Percentiles rank a stretch among this genome's conserved stretches.
Conservation (phyloP, 2,113 vertebrate species). For the Numenius arquata region DNA sequence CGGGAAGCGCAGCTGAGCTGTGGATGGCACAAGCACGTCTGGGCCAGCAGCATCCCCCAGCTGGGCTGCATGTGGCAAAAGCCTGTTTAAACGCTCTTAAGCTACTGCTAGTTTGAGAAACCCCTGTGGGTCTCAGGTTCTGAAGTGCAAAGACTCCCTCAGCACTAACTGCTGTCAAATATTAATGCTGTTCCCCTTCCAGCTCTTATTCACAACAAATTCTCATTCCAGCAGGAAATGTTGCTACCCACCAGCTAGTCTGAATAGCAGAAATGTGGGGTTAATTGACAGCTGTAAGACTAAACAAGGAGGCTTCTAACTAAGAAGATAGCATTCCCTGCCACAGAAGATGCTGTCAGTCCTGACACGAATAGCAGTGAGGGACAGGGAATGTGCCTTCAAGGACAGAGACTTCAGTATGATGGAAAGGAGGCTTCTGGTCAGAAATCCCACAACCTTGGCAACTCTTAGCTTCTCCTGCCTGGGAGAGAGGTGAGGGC, state of each 20-base stretch:
- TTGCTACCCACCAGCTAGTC: conserved; percentile 40
- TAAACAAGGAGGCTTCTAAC: conserved; percentile 31
- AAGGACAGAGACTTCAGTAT: not conserved
- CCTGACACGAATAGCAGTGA: accelerated
- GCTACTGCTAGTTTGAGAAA: conserved; percentile 12
- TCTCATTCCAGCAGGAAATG: conserved; percentile 41
- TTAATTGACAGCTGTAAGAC: conserved; percentile 52
- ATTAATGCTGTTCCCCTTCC: conserved; percentile 44
- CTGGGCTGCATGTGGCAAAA: conserved; percentile 11
- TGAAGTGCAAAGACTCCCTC: conserved; percentile 31
- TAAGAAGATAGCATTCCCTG: not conserved
- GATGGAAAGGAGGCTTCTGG: not conserved
- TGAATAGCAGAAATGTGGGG: conserved; percentile 25
- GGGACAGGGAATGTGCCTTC: not conserved
- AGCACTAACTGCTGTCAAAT: conserved; percentile 43
- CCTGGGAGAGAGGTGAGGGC: not conserved
- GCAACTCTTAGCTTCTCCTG: not conserved
- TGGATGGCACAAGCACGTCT: not conserved
- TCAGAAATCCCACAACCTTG: not conserved
- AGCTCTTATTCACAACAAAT: conserved; percentile 47
- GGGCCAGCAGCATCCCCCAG: not conserved
- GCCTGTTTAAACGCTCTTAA: conserved; percentile 10
- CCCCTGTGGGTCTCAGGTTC: not conserved
- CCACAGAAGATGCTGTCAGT: not conserved
- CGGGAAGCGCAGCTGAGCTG: not conserved